Percentiles rank a stretch among this genome's conserved stretches.
Conservation (phyloP, 2,113 vertebrate genomes). For the Rhagologus leucostigma region DNA sequence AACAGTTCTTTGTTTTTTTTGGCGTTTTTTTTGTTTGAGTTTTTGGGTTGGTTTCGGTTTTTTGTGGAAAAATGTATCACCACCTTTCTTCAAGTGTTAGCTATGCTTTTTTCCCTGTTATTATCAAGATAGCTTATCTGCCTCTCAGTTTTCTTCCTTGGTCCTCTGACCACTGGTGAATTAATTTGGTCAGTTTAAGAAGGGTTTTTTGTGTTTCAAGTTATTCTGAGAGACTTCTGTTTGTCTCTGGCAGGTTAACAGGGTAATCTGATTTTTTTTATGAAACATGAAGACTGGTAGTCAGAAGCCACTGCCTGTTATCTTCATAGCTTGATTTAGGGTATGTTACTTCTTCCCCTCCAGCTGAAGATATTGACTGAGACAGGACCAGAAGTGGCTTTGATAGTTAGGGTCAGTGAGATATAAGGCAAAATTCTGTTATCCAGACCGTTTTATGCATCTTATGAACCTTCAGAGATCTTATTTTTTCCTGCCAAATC, state of each 20-base stretch:
- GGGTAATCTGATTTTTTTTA: neutral
- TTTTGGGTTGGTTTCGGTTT: neutral
- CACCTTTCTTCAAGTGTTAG: neutral
- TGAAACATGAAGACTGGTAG: neutral
- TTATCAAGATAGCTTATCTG: neutral
- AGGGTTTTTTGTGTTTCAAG: neutral
- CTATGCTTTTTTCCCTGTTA: neutral
- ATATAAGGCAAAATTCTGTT: neutral
- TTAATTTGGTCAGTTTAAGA: neutral
- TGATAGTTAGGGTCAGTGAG: neutral
- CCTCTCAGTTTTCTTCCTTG: neutral
- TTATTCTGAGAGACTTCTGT: neutral
- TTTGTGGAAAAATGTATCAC: neutral
- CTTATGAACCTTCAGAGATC: neutral
- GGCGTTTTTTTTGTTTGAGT: neutral
- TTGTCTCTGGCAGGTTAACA: neutral
- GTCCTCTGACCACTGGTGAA: neutral
- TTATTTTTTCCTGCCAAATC: neutral
- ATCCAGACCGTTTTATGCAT: neutral
- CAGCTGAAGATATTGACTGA: neutral
- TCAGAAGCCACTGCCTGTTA: neutral
- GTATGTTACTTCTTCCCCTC: neutral
- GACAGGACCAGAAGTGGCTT: neutral
- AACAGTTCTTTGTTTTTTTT: neutral
- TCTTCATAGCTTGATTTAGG: neutral